Evolutionary conservation across 2,888 invertebrate genomes (phyloP).

Genomic region (Fragum whitleyi): DNA sequence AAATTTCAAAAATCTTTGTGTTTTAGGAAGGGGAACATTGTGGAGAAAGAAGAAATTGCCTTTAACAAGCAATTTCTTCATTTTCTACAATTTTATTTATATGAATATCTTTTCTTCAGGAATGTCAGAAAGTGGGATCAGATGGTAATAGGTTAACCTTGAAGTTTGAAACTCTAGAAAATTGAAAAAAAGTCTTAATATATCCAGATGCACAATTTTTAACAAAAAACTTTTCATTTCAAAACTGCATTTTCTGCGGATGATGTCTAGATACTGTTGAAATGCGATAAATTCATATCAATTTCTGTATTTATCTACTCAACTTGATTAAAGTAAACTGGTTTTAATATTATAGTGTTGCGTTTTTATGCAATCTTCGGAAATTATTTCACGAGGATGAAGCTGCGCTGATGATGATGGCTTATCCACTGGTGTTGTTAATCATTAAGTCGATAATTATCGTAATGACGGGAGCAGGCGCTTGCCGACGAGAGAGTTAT

Average conservation of each 20-base stretch:
- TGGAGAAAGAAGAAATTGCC: neutral
- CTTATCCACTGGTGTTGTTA: slow-evolving; percentile 46
- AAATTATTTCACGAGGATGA: slow-evolving; percentile 32
- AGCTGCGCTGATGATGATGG: slow-evolving; percentile 45
- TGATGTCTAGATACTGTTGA: neutral
- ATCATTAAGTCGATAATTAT: slow-evolving; percentile 57
- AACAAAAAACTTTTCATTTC: slow-evolving; percentile 2
- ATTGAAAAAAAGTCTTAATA: neutral
- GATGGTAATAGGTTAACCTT: no score
- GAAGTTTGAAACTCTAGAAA: no score
- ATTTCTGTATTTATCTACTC: slow-evolving; percentile 50
- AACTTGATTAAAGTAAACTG: slow-evolving; percentile 34
- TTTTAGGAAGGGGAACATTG: neutral
- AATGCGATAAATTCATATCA: slow-evolving; percentile 34
- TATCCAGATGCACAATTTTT: slow-evolving; percentile 12
- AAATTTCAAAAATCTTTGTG: neutral
- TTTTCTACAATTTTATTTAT: neutral
- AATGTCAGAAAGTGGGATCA: neutral
- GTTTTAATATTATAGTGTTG: slow-evolving; percentile 51
- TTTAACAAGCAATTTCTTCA: neutral
- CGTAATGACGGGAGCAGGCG: slow-evolving; percentile 49
- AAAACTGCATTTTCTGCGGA: slow-evolving; percentile 13
- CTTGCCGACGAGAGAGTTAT: slow-evolving; percentile 49
- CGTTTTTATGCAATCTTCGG: slow-evolving; percentile 16
- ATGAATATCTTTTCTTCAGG: neutral